These are phyloP conservation scores for Zaprionus ornatus DNA, from an alignment of 1,140 invertebrate species.

Conservation along the genomic window DNA sequence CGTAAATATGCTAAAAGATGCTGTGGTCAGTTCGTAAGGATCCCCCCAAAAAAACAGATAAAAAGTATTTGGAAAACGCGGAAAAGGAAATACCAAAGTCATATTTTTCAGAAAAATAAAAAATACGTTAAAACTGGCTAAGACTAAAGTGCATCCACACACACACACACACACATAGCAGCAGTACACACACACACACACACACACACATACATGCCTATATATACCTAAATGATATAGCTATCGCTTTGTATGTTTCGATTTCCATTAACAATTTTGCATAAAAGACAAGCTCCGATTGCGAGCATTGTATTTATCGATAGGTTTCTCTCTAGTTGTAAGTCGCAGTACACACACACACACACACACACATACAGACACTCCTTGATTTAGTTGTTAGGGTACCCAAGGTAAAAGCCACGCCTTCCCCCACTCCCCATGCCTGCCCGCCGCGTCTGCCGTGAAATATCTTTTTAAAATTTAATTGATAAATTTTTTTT, in stretches of 20 bases:
- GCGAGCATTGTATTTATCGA: conserved; percentile 73
- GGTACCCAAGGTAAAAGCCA: conserved; percentile 34
- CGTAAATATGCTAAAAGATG: conserved; percentile 60
- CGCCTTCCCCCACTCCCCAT: not conserved
- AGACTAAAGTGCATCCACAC: conserved; percentile 48
- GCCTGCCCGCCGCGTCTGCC: not conserved
- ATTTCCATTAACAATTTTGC: conserved; percentile 70
- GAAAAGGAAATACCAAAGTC: conserved; percentile 75
- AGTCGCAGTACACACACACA: conserved; percentile 41
- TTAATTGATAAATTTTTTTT: conserved; percentile 36
- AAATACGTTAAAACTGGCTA: conserved; percentile 50
- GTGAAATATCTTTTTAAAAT: not conserved
- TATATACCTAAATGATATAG: conserved; percentile 18
- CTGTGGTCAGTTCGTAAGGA: conserved; percentile 67
- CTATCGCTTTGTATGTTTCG: conserved; percentile 58
- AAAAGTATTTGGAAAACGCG: conserved; percentile 14
- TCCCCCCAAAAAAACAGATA: conserved; percentile 7
- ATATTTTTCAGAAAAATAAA: conserved; percentile 82
- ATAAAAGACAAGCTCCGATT: conserved; percentile 72
- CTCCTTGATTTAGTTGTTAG: conserved; percentile 39
- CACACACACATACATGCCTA: conserved; percentile 26
- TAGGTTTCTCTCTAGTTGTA: conserved; percentile 52
- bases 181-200: conserved; percentile 28
- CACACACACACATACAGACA: conserved; percentile 12
- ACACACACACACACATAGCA: conserved; percentile 34